These are phyloP conservation scores for Zygaena filipendulae DNA, from an alignment of 2,888 invertebrate species.

Conservation along the genomic window DNA sequence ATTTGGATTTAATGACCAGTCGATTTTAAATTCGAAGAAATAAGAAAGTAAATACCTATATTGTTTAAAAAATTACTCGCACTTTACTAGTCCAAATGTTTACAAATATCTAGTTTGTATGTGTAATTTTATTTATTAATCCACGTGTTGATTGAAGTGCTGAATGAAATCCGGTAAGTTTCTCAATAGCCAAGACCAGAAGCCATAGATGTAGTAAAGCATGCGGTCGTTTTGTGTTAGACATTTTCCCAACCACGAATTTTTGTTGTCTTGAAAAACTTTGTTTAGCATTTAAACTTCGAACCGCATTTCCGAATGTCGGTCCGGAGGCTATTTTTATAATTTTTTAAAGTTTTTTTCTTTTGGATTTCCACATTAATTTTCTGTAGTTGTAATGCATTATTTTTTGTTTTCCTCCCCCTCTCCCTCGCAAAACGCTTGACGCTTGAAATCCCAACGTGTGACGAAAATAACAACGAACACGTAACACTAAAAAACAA, in stretches of 20 bases:
- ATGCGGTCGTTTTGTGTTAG: slow-evolving; percentile 53
- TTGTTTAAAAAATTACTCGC: too few species aligned
- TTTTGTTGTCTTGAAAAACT: slow-evolving; percentile 25
- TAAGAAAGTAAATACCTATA: too few species aligned
- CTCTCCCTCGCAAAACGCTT: slow-evolving; percentile 60
- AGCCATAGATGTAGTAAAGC: slow-evolving; percentile 62
- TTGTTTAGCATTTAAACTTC: too few species aligned
- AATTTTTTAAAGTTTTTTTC: slow-evolving; percentile 25
- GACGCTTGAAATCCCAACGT: slow-evolving; percentile 64
- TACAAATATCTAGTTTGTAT: too few species aligned
- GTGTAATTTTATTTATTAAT: too few species aligned
- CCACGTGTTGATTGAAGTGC: too few species aligned
- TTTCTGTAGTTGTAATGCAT: slow-evolving; percentile 69
- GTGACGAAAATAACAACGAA: slow-evolving; percentile 52
- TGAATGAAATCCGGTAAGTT: too few species aligned
- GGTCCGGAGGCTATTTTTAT: slow-evolving; percentile 13
- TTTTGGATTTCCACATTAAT: slow-evolving; percentile 34
- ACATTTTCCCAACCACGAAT: slow-evolving; percentile 66
- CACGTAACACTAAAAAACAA: slow-evolving; percentile 22
- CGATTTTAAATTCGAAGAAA: too few species aligned
- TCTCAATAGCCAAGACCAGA: too few species aligned
- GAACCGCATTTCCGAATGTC: slow-evolving; percentile 17
- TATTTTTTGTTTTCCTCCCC: slow-evolving; percentile 65
- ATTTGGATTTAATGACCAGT: too few species aligned
- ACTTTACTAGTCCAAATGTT: too few species aligned